phyloP scores from a whole-genome alignment of 2,888 invertebrate species.

The Ectemnius cavifrons region DNA sequence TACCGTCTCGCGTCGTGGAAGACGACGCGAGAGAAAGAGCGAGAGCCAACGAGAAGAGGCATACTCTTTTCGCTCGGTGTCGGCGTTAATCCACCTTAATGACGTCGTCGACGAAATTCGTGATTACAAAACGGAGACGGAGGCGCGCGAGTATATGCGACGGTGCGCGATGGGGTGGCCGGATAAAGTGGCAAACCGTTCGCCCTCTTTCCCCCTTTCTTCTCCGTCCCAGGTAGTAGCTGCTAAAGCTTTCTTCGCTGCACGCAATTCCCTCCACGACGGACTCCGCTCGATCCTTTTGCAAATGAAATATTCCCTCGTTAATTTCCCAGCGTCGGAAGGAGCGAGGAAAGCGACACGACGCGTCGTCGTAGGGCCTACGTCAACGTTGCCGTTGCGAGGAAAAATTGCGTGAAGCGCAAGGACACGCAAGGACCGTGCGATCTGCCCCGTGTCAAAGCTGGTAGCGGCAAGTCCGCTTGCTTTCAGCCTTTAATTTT shows the following conservation, averaged over 20 bases:
- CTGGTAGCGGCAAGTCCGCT: constrained; percentile 51
- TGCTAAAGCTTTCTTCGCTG: constrained; percentile 12
- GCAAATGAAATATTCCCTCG: constrained; percentile 62
- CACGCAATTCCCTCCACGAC: constrained; percentile 27
- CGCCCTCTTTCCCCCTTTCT: constrained; percentile 19
- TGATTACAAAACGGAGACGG: constrained; percentile 55
- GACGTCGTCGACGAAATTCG: constrained; percentile 58
- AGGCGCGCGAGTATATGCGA: background rate
- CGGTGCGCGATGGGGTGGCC: constrained; percentile 24
- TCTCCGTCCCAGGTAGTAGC: background rate
- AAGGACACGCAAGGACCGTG: constrained; percentile 40
- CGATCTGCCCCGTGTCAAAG: constrained; percentile 53
- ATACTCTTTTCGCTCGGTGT: constrained; percentile 30
- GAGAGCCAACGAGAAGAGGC: constrained; percentile 6
- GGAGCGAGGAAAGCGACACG: constrained; percentile 48
- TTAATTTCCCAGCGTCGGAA: constrained; percentile 56
- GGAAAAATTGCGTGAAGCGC: constrained; percentile 53
- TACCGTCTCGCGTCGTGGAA: background rate
- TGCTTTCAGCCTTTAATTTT: constrained; percentile 57
- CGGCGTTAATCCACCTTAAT: constrained; percentile 54
- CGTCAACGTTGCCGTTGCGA: constrained; percentile 27
- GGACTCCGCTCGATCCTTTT: constrained; percentile 43
- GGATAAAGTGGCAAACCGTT: constrained; percentile 57
- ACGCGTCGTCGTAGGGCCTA: too few relatives aligned
- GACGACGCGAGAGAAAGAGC: constrained; percentile 12